Base-by-base conservation (phyloP, 2,888 invertebrate species). In the Acronicta aceris region DNA sequence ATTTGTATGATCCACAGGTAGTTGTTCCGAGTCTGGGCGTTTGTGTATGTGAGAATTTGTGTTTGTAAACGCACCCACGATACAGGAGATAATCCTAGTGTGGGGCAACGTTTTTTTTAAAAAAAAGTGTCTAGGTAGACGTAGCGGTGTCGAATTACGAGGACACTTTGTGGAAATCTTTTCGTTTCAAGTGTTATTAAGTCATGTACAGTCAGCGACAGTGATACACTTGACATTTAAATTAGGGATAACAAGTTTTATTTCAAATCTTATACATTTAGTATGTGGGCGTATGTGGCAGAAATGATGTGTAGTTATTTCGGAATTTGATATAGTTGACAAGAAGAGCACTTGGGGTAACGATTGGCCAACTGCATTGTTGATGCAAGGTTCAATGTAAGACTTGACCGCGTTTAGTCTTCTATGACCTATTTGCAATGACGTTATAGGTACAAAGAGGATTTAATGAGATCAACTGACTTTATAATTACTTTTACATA, bases 171-270 rank as follows among this genome's bases (percentile, higher is more conserved):
- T 38, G 46, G 62, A 56, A 30, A 47, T 48, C 36, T 52, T 56
- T 68, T 52, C 27, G 0, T 13, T 8, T 33, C 9, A 63, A 67
- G 57, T 45, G 25, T 62, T 25, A 27, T 52, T 25, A 57, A 45
- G 61, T 42, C 9, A 48, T 9, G 53, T 67, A 68, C 51, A 36
- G 40, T 10, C 27, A 36, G n/a, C 30, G 59, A 64, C 64, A 67
- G 70, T 67, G 70, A 69, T 40, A 47, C 40, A 46, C 64, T 67
- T 67, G 67, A 67, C 70, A 58, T 67, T 63, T 25, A 36, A 45
- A 4, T 30, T 30, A 50, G 27, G 16, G 12, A 40, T 45, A 15
- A 27, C 10, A 33, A 56, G 45, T 38, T 36, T n/a, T n/a, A n/a
- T 38, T 38, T 1, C 38, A 38, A 13, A 38, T 38, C 6, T 38